phyloP scores from a whole-genome alignment of 2,888 invertebrate genomes.

The Drosophila engyochracea region DNA sequence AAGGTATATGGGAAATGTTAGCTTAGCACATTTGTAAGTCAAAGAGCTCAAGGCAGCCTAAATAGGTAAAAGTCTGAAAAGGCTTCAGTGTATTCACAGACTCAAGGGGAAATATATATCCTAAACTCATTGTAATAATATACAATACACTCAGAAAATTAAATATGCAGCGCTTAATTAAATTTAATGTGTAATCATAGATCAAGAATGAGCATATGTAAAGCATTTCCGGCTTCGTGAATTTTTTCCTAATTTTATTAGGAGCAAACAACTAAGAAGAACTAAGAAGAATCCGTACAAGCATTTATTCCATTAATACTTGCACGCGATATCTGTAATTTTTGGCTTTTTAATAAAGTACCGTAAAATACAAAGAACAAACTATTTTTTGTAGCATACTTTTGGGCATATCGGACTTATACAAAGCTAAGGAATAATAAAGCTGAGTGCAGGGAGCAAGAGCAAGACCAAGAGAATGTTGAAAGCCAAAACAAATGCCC shows the following conservation, averaged over 20 bases:
- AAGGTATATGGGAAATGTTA: slow-evolving; percentile 47
- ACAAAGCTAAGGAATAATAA: slow-evolving; percentile 2
- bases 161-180: neutral
- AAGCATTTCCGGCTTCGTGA: neutral
- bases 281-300: neutral
- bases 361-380: neutral
- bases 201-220: neutral
- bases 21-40: slow-evolving; percentile 35
- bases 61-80: slow-evolving; percentile 5
- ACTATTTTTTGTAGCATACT: slow-evolving; percentile 13
- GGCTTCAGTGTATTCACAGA: slow-evolving; percentile 10
- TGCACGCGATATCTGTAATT: neutral
- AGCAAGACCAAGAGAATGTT: neutral
- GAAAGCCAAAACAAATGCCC: slow-evolving; percentile 18
- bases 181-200: slow-evolving; percentile 1
- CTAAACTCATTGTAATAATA: neutral
- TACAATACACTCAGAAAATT: neutral
- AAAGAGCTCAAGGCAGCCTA: slow-evolving; percentile 14
- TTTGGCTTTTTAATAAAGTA: neutral
- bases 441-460: neutral
- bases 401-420: slow-evolving; percentile 10
- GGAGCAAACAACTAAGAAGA: neutral
- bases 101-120: neutral
- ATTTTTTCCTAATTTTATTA: neutral
- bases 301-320: neutral